A percentile compares a stretch with the other conserved stretches of the same genome.
Evolutionary conservation across 2,797 vertebrate species (phyloP).

Genomic region (Molossus molossus): DNA sequence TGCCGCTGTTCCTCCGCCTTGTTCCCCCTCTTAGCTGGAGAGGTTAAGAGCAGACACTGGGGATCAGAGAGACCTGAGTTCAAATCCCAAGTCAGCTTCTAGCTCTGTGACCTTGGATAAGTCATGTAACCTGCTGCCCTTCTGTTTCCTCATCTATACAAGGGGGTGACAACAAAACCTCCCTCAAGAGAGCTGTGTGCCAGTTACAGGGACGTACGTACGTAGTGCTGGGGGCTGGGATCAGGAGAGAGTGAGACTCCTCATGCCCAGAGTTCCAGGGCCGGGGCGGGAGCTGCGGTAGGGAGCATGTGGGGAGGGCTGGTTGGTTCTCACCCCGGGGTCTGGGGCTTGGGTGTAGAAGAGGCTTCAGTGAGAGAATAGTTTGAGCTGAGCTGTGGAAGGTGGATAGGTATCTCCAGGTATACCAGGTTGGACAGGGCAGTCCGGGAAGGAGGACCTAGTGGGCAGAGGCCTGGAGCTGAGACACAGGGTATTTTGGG

Average conservation of each 20-base stretch:
- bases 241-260: not conserved
- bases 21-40: not conserved
- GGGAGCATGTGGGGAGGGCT: too few relatives aligned
- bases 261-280: not conserved
- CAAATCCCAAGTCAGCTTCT: not conserved
- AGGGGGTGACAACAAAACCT: fast-evolving
- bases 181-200: not conserved
- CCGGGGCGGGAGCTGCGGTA: not conserved
- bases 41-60: not conserved
- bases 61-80: not conserved
- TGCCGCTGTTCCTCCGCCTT: not conserved
- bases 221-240: not conserved
- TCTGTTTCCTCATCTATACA: not conserved
- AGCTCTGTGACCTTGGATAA: too few relatives aligned
- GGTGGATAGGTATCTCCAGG: not conserved
- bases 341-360: not conserved
- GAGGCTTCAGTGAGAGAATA: not conserved
- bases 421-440: not conserved
- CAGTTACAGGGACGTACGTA: too few relatives aligned
- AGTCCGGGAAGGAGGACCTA: not conserved
- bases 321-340: too few relatives aligned
- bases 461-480: not conserved
- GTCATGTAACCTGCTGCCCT: not conserved
- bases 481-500: not conserved
- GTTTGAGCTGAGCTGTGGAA: not conserved